phyloP scores from a whole-genome alignment of 2,888 invertebrate genomes.

The Troilus luridus region DNA sequence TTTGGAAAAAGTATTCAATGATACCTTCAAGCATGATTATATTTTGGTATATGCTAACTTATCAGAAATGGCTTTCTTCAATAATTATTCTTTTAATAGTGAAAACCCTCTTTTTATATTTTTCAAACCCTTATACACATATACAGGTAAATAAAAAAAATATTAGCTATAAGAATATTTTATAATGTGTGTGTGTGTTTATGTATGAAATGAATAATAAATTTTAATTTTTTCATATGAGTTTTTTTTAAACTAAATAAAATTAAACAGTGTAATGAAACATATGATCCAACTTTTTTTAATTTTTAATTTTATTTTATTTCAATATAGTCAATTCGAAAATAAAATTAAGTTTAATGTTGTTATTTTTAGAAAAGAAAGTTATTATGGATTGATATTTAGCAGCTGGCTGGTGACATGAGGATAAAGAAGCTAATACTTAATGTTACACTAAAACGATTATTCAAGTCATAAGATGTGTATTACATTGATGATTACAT shows the following conservation, averaged over 20 bases:
- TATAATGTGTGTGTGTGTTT: background rate
- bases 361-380: conserved; percentile 26
- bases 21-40: conserved; percentile 4
- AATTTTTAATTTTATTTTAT: background rate
- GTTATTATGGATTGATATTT: conserved; percentile 28
- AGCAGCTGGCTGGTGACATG: background rate
- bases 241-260: background rate
- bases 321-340: background rate
- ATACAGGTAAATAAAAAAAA: conserved; percentile 2
- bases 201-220: background rate
- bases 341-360: background rate
- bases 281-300: background rate
- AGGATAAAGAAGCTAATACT: background rate
- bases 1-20: background rate
- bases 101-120: conserved; percentile 34
- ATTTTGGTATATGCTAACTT: conserved; percentile 44
- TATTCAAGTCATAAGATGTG: conserved; percentile 23
- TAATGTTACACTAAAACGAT: background rate
- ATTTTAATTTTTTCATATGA: background rate
- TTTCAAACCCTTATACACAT: conserved; percentile 17
- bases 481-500: conserved; percentile 47
- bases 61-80: conserved; percentile 32
- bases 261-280: background rate
- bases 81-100: conserved; percentile 22
- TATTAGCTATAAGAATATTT: background rate